Evolutionary conservation across 2,888 invertebrate genomes (phyloP).

Genomic region (Melanostoma scalare): DNA sequence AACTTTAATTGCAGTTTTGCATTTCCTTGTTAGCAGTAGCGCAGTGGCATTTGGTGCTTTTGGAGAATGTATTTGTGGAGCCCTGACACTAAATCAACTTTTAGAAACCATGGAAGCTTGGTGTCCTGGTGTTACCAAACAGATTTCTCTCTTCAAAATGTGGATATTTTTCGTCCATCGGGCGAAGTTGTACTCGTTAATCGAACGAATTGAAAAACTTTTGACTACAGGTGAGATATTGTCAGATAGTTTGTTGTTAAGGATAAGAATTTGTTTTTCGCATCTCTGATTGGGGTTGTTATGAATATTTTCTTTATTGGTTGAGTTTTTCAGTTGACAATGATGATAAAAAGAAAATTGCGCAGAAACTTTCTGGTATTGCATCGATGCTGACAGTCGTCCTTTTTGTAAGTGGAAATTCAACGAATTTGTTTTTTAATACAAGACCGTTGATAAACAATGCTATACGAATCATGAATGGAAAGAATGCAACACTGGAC

Average conservation of each 20-base stretch:
- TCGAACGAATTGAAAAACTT: conserved; percentile 74
- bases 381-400: conserved; percentile 75
- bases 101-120: conserved; percentile 79
- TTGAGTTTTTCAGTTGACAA: conserved; percentile 31
- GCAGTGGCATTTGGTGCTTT: conserved; percentile 77
- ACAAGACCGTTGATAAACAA: conserved; percentile 76
- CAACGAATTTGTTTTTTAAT: conserved; percentile 77
- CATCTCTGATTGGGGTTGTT: background rate
- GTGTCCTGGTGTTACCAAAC: conserved; percentile 79
- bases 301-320: background rate
- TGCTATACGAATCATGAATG: conserved; percentile 71
- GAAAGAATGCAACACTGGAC: conserved; percentile 74
- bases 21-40: conserved; percentile 75
- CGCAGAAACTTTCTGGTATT: conserved; percentile 74
- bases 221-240: conserved; percentile 75
- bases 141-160: conserved; percentile 78
- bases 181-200: conserved; percentile 74
- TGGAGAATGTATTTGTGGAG: conserved; percentile 78
- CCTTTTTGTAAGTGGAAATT: conserved; percentile 75
- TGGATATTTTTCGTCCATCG: conserved; percentile 76
- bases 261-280: background rate
- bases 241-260: too few species aligned
- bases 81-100: conserved; percentile 76
- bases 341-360: conserved; percentile 74
- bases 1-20: conserved; percentile 67